Base-by-base conservation (phyloP, 1,140 invertebrate genomes). In the Trichonephila clavipes region DNA sequence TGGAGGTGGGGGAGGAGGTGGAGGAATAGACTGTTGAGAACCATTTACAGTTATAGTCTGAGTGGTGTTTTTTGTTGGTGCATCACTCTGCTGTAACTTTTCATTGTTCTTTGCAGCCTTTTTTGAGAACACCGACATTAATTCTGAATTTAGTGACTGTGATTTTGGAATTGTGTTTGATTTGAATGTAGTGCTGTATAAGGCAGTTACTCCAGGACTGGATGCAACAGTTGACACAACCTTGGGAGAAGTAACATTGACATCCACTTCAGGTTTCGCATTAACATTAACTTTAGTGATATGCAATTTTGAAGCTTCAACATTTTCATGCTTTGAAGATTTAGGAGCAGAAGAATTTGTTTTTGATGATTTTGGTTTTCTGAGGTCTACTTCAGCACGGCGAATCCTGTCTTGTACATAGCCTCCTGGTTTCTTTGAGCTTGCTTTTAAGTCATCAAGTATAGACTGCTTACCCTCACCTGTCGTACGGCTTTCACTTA, bases 341-440 rank as follows among this genome's bases (percentile, higher is more conserved):
- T 62, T 66, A 8, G 81, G 2, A 19, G 61, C 10, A 16, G 24
- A n/a, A 10, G n/a, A 16, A 59, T 94, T 81, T 16, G 51, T 58
- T 81, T 93, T 93, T 61, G 66, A 19, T 21, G 93, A 85, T 40
- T 86, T 89, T 19, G 87, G 93, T 69, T 94, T 94, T 12, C 93
- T 64, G 18, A 94, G 72, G 59, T 94, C 93, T 16, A 94, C 93
- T 58, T 94, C 93, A 19, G 93, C 93, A 51, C 93, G 69, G 8
- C 87, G 59, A 19, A 94, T 90, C 64, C 72, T 89, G 3, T 94
- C 93, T 83, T 89, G 87, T 96, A 92, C 85, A 95, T 94, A 77
- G 82, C 94, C 94, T 95, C 95, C 90, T 95, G 95, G 90, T 93
- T 87, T 90, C 95, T 95, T 72, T 66, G 58, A 85, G 92, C 85